Percentiles rank a stretch among this genome's conserved stretches.
These are phyloP conservation scores for Ennomos fuscantarius DNA, from an alignment of 2,888 invertebrate genomes.

Conservation along the genomic window DNA sequence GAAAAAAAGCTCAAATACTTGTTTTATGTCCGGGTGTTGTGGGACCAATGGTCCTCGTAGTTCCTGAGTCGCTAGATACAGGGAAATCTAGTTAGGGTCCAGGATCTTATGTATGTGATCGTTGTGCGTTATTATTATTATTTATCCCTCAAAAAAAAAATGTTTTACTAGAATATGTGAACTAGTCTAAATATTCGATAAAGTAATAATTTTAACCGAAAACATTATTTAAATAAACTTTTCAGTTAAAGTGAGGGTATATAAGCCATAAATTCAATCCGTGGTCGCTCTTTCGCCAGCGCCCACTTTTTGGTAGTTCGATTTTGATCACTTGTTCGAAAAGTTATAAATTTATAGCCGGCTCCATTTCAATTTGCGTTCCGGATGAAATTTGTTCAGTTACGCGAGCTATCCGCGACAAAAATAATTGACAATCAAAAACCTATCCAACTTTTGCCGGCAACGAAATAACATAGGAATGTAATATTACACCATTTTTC, in stretches of 20 bases:
- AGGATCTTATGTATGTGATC: too few relatives aligned
- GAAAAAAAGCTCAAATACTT: too few relatives aligned
- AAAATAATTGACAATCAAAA: slow-evolving; percentile 60
- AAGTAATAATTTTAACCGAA: slow-evolving; percentile 47
- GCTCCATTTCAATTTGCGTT: slow-evolving; percentile 71
- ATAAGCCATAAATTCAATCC: slow-evolving; percentile 75
- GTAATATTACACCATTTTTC: slow-evolving; percentile 9
- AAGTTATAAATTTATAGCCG: slow-evolving; percentile 79
- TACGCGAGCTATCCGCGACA: slow-evolving; percentile 43
- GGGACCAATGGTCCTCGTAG: too few relatives aligned
- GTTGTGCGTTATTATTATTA: too few relatives aligned
- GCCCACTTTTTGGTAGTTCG: slow-evolving; percentile 76
- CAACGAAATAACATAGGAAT: slow-evolving; percentile 4
- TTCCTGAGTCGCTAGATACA: too few relatives aligned
- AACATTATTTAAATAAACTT: slow-evolving; percentile 62
- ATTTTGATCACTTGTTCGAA: slow-evolving; percentile 79
- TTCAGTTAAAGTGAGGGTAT: slow-evolving; percentile 59
- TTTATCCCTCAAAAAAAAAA: too few relatives aligned
- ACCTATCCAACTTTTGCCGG: slow-evolving; percentile 36
- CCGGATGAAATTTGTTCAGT: slow-evolving; percentile 56
- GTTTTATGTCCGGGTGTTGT: too few relatives aligned
- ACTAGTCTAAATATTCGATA: slow-evolving; percentile 15
- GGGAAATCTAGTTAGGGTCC: too few relatives aligned
- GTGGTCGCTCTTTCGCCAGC: slow-evolving; percentile 69
- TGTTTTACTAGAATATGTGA: neutral